Evolutionary conservation across 2,797 vertebrate genomes (phyloP), one percentile per base, ranked within the genome.

Genomic region (Paramormyrops hopkinsi): DNA sequence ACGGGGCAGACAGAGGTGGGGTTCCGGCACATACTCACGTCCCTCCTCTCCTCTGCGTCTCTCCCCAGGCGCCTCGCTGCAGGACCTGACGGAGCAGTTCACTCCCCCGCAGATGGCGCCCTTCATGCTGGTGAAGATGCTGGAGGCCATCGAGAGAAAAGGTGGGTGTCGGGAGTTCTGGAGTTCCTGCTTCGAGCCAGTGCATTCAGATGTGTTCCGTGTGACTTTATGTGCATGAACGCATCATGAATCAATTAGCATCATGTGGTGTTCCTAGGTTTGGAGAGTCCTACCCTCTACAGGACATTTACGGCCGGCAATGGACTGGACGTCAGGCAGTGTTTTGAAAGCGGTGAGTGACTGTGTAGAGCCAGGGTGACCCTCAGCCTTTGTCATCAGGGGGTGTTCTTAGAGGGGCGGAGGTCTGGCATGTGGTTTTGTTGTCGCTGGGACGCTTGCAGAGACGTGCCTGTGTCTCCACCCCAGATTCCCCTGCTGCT

Each of bases 101-200:
- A 93, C 95, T 69, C 97, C 97, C 88, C 97, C 98, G 69, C 97
- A 99, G 44, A 90, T 95, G 0, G 97, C 97, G 83, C 97, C 98
- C 0, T 97, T 96, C 0, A 93, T 98, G 92, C 95, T 99, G 76
- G 92, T 96, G 92, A 96, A 95, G 93, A 96, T 99, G 65, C 91
- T 99, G 90, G 97, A 99, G 92, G 94, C 96, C 88, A 97, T 99
- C 9, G 98, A 99, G 94, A 98, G 93, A 92, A 99, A 98, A 97
- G 98, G 98, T 99, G 94, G 91, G 94, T 25, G 46, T 48, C 0
- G 17, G 46, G 33, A 53, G 22, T 9, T 12, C 4, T 4, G 62
- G 22, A 19, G 3, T 37, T 76, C 33, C 33, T 76, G 69, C 33
- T 76, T 37, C 4, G 5, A 76, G 14, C 69, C 33, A 37, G 69